A percentile compares a stretch with the other conserved stretches of the same genome.
Evolutionary conservation across 2,888 invertebrate genomes (phyloP).

Genomic region (Hetaerina titia): DNA sequence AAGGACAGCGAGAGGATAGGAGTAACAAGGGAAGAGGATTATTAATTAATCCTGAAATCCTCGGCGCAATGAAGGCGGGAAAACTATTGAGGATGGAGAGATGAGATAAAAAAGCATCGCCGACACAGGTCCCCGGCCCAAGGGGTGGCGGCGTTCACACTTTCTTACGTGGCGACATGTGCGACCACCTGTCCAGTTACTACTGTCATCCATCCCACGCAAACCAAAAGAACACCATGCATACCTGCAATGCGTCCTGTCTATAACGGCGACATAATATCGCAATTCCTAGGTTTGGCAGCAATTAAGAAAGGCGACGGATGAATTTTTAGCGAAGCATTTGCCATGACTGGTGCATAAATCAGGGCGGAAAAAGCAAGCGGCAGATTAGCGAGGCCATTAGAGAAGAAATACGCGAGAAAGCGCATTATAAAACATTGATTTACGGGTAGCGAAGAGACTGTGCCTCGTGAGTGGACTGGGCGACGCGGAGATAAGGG

Average conservation of each 20-base stretch:
- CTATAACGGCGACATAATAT: background rate
- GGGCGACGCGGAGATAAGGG: background rate
- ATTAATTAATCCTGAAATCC: conserved; percentile 38
- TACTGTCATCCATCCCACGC: no score
- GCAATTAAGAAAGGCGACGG: conserved; percentile 12
- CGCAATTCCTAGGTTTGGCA: conserved; percentile 12
- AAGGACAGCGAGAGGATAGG: background rate
- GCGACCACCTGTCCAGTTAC: no score
- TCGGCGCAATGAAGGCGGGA: background rate
- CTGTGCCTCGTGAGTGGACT: background rate
- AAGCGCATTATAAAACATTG: background rate
- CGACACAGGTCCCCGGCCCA: background rate
- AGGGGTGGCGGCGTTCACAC: background rate
- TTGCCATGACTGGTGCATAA: conserved; percentile 6
- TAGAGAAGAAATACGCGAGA: conserved; percentile 37
- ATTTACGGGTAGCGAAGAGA: background rate
- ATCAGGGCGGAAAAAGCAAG: background rate
- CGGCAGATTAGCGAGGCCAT: background rate
- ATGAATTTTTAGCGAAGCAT: conserved; percentile 35
- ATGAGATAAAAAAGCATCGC: background rate
- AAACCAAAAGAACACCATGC: no score
- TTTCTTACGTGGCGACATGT: background rate
- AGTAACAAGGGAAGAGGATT: background rate
- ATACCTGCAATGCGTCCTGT: background rate
- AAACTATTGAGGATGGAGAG: background rate